A percentile compares a stretch with the other conserved stretches of the same genome.
Evolutionary conservation across 2,888 invertebrate species (phyloP).

Genomic region (Esperia sulphurella): DNA sequence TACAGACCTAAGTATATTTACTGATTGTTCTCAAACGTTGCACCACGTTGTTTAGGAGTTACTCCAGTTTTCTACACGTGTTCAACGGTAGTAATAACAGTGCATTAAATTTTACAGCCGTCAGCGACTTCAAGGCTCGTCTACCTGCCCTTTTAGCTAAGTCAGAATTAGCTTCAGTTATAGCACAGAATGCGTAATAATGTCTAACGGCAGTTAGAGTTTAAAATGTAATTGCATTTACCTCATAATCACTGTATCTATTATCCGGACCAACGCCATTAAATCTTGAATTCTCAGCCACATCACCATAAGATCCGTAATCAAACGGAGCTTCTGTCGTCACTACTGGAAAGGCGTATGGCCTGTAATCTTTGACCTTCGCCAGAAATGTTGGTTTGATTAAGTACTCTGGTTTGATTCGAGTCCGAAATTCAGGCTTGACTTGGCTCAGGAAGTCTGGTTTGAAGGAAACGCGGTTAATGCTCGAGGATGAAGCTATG

Average conservation of each 20-base stretch:
- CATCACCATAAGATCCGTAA: slow-evolving; percentile 28
- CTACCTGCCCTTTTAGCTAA: no score
- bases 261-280: slow-evolving; percentile 14
- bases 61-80: no score
- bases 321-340: slow-evolving; percentile 22
- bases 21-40: no score
- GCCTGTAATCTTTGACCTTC: slow-evolving; percentile 34
- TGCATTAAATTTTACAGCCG: no score
- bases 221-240: slow-evolving; percentile 19
- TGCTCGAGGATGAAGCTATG: slow-evolving; percentile 32
- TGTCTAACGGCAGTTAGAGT: no score
- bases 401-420: not conserved
- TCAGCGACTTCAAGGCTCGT: no score
- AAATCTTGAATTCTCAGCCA: slow-evolving; percentile 17
- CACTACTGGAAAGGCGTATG: slow-evolving; percentile 20
- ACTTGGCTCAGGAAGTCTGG: slow-evolving; percentile 15
- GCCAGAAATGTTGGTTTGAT: slow-evolving; percentile 21
- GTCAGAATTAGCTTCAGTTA: no score
- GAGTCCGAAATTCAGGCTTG: not conserved
- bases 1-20: no score
- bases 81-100: no score
- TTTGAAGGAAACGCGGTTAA: slow-evolving; percentile 28
- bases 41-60: no score
- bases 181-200: no score
- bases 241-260: slow-evolving; percentile 49